Evolutionary conservation across 2,888 invertebrate species (phyloP), one percentile per base, ranked within the genome.

Genomic region (Thumatha senex): DNA sequence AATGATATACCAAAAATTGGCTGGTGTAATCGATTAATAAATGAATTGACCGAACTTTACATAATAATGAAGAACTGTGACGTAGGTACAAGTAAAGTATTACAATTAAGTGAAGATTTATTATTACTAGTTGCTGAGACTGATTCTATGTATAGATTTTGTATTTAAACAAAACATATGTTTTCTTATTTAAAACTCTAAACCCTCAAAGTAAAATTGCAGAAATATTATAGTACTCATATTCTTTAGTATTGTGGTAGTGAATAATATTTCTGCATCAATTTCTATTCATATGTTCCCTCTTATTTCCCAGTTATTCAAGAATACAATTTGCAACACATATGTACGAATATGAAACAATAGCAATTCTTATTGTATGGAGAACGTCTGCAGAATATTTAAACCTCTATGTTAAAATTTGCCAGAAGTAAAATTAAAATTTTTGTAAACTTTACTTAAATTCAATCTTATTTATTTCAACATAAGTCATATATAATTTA

Each of bases 381-480:
- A 49, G 15, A 36, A 42, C 29, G 18, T 9, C 15, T 9, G 13
- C 36, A 47, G 12, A 48, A 56, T 50, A 48, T 54, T 56, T 44
- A 42, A 40, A 47, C 24, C 7, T 45, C 44, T 48, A 39, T 41
- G 44, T 56, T 47, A 57, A 54, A 55, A 54, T 54, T 51, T 58
- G 59, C 59, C 57, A 63, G 63, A 67, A 63, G 54, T 59, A 42
- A 40, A 52, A 54, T 65, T 66, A 48, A 61, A 58, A 56, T 61
- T 72, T 69, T 71, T 63, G 63, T 68, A 64, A 63, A 74, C n/a
- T n/a, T n/a, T n/a, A n/a, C n/a, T n/a, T n/a, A n/a, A n/a, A n/a
- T n/a, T n/a, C n/a, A n/a, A n/a, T n/a, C n/a, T n/a, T n/a, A n/a
- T n/a, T n/a, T n/a, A n/a, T n/a, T n/a, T n/a, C n/a, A n/a, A n/a